Evolutionary conservation across 2,113 vertebrate genomes (phyloP), one percentile per base, ranked within the genome.

Genomic region (Elephas maximus): DNA sequence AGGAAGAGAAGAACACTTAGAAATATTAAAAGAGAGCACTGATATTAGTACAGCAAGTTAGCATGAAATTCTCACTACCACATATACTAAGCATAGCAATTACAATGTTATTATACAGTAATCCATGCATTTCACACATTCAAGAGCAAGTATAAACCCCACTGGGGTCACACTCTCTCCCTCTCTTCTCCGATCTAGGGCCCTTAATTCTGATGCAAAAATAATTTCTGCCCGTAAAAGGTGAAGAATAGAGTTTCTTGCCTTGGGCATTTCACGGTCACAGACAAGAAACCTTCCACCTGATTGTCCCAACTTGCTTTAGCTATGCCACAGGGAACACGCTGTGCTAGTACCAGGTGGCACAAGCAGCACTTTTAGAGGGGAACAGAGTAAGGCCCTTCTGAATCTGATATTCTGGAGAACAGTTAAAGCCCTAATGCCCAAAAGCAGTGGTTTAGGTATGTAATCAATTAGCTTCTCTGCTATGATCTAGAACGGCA

Each of bases 121-220:
- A 21, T 78, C 48, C 97, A 92, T 96, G 98, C 96, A n/a, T 73
- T 97, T 95, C 79, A 93, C 94, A 97, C 77, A 94, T 87, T 97
- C 87, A 82, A 60, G 44, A 95, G 33, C 71, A 93, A 94, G 93
- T 67, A 94, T 60, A 83, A 90, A 69, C 65, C 69, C 90, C 33
- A 65, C 6, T 60, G 45, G 60, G 65, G 48, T 81, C 83, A 81
- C 1, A 93, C 28, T 48, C 33, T 48, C n/a, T 87, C 95, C 69
- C 78, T 96, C 83, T 90, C 93, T 78, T 10, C 84, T 91, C 65
- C 90, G 74, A 71, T 86, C 63, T 73, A 80, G 62, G 80, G 73
- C 9, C 53, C 57, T 78, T 92, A 69, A 88, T 87, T 63, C 48
- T 63, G 84, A 93, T 30, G 12, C 7, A 26, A 7, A 91, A 94